Base-by-base conservation (phyloP, 2,113 vertebrate species). In the Salvator merianae region DNA sequence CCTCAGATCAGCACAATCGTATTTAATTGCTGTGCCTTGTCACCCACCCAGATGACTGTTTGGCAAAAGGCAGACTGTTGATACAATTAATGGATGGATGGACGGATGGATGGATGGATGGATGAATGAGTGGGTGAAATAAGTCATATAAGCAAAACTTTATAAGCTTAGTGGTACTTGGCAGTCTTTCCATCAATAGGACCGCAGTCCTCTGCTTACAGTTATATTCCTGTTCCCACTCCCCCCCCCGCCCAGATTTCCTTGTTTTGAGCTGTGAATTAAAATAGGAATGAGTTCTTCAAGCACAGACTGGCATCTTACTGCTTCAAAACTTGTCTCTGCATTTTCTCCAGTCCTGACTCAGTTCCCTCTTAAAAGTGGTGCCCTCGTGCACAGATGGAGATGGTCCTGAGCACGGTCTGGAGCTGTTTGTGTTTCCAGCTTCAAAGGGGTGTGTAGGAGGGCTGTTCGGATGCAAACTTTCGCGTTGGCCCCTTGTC, bases 321-420 rank as follows among this genome's bases (percentile, higher is more conserved):
- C 55, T 81, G 63, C 81, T 77, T 74, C 75, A 53, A 47, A 26
- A 43, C 8, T 71, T 72, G 4, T 68, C 69, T 91, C 80, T 63
- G n/a, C 10, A 59, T 90, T 50, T 20, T 92, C 55, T 85, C 70
- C n/a, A n/a, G n/a, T n/a, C 30, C 53, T 74, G 84, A 2, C 59
- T 66, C 40, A 68, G 18, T 91, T 90, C 65, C 81, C 47, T 79
- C 34, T 53, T 85, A 53, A 63, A 34, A 43, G 83, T 76, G 90
- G 36, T 18, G 79, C 80, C 79, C 88, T 3, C 59, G 38, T 30
- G 78, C 53, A 65, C 13, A 87, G 62, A 14, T 77, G 81, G 76
- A 34, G 50, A 22, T 79, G 59, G 20, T 62, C 85, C 10, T 76
- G 8, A 76, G 83, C 40, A 86, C 1, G 62, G 28, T 81, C 88